These are phyloP conservation scores for Onychomys torridus DNA, from an alignment of 2,797 vertebrate species.

Conservation along the genomic window DNA sequence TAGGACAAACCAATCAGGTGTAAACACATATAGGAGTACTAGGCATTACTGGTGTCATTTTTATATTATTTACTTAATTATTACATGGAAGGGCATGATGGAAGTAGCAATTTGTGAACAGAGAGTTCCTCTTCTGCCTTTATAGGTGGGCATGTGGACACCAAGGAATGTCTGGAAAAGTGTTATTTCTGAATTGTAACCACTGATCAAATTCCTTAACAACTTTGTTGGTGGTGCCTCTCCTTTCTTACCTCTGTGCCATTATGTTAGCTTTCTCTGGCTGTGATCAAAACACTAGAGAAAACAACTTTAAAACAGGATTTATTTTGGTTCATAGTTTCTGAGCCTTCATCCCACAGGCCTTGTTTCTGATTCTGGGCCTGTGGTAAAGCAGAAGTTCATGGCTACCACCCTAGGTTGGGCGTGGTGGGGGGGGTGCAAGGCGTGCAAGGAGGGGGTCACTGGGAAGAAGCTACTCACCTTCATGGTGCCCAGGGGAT, in stretches of 20 bases:
- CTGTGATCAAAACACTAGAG: not conserved
- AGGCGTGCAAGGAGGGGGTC: no score
- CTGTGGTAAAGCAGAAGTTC: not conserved
- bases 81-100: not conserved
- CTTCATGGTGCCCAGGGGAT: not conserved
- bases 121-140: not conserved
- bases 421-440: not conserved
- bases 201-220: not conserved
- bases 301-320: not conserved
- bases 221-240: not conserved
- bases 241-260: not conserved
- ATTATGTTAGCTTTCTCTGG: not conserved
- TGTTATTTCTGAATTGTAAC: not conserved
- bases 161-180: not conserved
- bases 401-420: not conserved
- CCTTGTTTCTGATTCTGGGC: not conserved
- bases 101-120: not conserved
- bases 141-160: not conserved
- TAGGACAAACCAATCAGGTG: not conserved
- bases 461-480: not conserved
- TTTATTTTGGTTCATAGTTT: not conserved
- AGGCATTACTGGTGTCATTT: slow-evolving; percentile 18
- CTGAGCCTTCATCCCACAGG: not conserved
- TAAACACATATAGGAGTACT: not conserved
- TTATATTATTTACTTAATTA: not conserved